phyloP scores from a whole-genome alignment of 2,797 vertebrate genomes.

The Enteromius radiatus region DNA sequence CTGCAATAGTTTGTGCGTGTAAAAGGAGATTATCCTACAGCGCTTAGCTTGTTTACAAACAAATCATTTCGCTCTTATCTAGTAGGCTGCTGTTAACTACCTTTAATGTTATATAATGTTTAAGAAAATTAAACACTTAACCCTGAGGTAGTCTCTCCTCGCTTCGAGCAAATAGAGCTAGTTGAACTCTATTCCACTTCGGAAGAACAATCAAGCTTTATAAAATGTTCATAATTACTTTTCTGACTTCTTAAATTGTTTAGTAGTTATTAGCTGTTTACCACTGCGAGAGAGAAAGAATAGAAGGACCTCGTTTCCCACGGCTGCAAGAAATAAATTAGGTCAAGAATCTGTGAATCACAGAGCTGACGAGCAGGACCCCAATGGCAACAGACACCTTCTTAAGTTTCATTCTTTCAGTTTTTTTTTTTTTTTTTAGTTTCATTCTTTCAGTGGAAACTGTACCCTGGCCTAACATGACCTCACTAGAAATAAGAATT shows the following conservation, averaged over 20 bases:
- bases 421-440: too few species aligned
- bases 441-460: conserved; percentile 21
- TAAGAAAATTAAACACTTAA: neutral
- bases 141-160: neutral
- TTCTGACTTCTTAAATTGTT: neutral
- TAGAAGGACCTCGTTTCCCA: neutral
- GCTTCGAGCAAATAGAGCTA: neutral
- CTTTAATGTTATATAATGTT: neutral
- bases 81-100: neutral
- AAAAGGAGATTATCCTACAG: neutral
- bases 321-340: conserved; percentile 1
- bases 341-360: conserved; percentile 23
- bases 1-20: neutral
- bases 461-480: conserved; percentile 20
- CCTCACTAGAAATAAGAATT: conserved; percentile 4
- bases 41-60: neutral
- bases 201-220: neutral
- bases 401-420: conserved; percentile 6
- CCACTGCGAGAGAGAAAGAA: neutral
- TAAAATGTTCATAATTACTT: neutral
- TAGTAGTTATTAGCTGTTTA: neutral
- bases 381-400: conserved; percentile 26
- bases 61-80: neutral
- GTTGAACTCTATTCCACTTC: neutral
- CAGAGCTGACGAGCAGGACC: conserved; percentile 10